Base-by-base conservation (phyloP, 2,888 invertebrate genomes). In the Drosophila gaucha region DNA sequence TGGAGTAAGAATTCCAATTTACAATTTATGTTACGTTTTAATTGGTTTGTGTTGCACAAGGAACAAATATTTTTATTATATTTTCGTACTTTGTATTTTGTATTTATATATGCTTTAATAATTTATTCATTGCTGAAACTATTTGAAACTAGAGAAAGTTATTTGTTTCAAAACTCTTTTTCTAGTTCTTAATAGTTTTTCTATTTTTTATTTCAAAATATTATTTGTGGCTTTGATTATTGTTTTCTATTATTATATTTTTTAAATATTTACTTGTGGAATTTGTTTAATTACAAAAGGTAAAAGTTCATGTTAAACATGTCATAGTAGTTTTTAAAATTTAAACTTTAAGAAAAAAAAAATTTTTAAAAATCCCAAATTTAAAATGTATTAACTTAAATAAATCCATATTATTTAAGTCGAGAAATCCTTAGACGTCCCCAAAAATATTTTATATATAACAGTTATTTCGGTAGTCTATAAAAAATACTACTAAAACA, bases 1-100 rank as follows among this genome's bases (percentile, higher is more conserved):
- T 87, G 90, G 90, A 91, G 90, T 90, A 90, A 90, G 89, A 86
- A 83, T 83, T 90, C 76, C 71, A 58, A 73, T 74, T 72, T 77
- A 56, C 73, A 77, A 50, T 68, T 71, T 74, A 64, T 69, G 67
- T 71, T 69, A 66, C 57, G 51, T 58, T 63, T 49, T 47, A 18
- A 54, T 65, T 59, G 60, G 58, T 73, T 74, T 82, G 56, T 58
- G 58, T 33, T 70, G 47, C 54, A 55, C 65, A 36, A 55, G 28
- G 20, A 51, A 56, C 18, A 22, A 16, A 6, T 18, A 33, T 62
- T 58, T 49, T n/a, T 65, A 24, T 26, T 14, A 6, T 54, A 16
- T 35, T 35, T 26, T 41, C 9, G 24, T 38, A 51, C n/a, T 43
- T 22, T 30, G 22, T 36, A 9, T 46, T 14, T 18, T 44, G 8